Evolutionary conservation across 2,888 invertebrate species (phyloP), one percentile per base, ranked within the genome.

Genomic region (Drosophila bunnanda): DNA sequence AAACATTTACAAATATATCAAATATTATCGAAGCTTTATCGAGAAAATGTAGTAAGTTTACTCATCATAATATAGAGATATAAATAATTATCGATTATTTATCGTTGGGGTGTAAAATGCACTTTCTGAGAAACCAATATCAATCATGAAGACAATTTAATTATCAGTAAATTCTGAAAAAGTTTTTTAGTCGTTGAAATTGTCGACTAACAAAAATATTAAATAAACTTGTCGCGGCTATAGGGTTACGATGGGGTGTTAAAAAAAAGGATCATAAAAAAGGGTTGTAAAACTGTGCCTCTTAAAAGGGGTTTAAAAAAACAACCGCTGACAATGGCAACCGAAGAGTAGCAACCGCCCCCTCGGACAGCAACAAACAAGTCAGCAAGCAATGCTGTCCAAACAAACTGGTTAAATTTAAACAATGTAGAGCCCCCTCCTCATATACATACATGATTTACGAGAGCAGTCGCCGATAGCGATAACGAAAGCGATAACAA

Each of bases 331-430:
- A 53, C 60, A 15, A 39, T 41, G 57, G 62, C 64, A 64, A 64
- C 64, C 64, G 32, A 50, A n/a, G 32, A 48, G 64, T 64, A 64
- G 50, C 64, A 64, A 64, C 64, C 32, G 13, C 50, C 62, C 64
- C 41, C 20, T 62, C 4, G 41, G 64, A n/a, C 39, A 7, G 8
- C 39, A 48, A 50, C 48, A 60, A 60, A 41, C 41, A 8, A 46
- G 43, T 43, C 13, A 32, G 28, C 38, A 17, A 28, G 15, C 28
- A 28, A 41, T 32, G 38, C 44, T 22, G 22, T 36, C 12, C 34
- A 60, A 59, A 30, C 44, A 62, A 46, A 36, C 43, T 28, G 44
- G 36, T 46, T 48, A 25, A 62, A 64, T 32, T 64, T 64, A 50
- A 64, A 64, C 32, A 64, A 50, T 43, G 28, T 28, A 30, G 39